Percentiles rank a stretch among this genome's conserved stretches.
Evolutionary conservation across 1,140 invertebrate species (phyloP).

Genomic region (Lasaia peninsularis): DNA sequence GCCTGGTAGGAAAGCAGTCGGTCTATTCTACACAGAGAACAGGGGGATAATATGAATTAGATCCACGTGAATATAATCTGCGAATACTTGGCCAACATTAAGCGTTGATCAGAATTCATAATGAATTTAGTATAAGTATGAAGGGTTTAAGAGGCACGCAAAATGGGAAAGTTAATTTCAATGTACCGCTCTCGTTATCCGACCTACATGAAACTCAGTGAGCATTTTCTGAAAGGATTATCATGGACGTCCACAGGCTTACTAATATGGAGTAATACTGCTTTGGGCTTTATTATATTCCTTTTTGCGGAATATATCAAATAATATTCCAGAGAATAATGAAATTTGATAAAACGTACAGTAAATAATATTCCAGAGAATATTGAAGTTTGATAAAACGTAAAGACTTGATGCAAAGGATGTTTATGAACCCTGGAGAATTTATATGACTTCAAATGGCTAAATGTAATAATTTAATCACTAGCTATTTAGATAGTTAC

Average conservation of each 20-base stretch:
- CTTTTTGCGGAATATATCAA: neutral
- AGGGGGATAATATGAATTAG: no score
- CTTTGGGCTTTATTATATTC: neutral
- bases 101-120: slow-evolving; percentile 4
- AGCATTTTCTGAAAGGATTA: slow-evolving; percentile 9
- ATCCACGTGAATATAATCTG: no score
- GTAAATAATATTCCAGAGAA: no score
- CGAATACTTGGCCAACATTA: neutral
- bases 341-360: neutral
- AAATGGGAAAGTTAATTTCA: slow-evolving; percentile 8
- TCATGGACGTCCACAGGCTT: slow-evolving; percentile 1
- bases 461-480: no score
- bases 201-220: slow-evolving; percentile 6
- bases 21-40: no score
- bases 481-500: no score
- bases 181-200: slow-evolving; percentile 7
- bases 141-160: slow-evolving; percentile 7
- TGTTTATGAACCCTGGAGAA: no score
- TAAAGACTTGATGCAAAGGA: no score
- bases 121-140: slow-evolving; percentile 1
- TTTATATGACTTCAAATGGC: no score
- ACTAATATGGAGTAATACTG: slow-evolving; percentile 8
- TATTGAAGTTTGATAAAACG: no score
- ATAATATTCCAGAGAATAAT: neutral
- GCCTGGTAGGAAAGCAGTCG: no score